phyloP scores from a whole-genome alignment of 2,797 vertebrate genomes.

The Perodicticus potto region DNA sequence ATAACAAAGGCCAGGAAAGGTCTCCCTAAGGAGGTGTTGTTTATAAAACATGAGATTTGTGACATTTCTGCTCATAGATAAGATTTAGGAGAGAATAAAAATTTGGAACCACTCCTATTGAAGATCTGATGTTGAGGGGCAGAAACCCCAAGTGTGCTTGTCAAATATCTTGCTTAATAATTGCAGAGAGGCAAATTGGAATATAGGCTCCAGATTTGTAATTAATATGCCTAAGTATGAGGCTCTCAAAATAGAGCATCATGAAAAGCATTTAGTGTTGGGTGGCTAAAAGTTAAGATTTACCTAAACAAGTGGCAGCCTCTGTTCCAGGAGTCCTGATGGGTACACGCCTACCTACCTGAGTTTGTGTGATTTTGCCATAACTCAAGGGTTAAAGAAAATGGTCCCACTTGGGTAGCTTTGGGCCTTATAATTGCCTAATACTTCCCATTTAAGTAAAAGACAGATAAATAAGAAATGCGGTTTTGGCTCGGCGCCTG shows the following conservation, averaged over 20 bases:
- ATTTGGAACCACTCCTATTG: background rate
- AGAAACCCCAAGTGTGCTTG: background rate
- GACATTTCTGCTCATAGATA: background rate
- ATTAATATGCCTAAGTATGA: background rate
- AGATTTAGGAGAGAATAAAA: background rate
- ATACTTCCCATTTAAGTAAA: constrained; percentile 12
- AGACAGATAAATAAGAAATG: background rate
- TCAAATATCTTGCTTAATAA: background rate
- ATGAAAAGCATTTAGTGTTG: background rate
- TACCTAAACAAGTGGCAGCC: background rate
- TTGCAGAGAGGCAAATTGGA: background rate
- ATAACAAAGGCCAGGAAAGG: background rate
- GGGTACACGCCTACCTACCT: background rate
- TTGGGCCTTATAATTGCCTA: background rate
- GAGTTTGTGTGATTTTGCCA: background rate
- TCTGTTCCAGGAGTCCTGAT: background rate
- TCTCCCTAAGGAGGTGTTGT: background rate
- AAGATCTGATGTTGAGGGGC: background rate
- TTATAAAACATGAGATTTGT: constrained; percentile 42
- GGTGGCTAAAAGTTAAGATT: background rate
- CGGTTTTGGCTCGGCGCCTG: background rate
- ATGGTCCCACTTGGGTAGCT: background rate
- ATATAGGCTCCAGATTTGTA: background rate
- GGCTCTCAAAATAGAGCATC: background rate
- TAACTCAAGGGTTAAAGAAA: constrained; percentile 26